A percentile compares a stretch with the other conserved stretches of the same genome.
phyloP scores from a whole-genome alignment of 2,113 vertebrate genomes.

The Protobothrops mucrosquamatus region DNA sequence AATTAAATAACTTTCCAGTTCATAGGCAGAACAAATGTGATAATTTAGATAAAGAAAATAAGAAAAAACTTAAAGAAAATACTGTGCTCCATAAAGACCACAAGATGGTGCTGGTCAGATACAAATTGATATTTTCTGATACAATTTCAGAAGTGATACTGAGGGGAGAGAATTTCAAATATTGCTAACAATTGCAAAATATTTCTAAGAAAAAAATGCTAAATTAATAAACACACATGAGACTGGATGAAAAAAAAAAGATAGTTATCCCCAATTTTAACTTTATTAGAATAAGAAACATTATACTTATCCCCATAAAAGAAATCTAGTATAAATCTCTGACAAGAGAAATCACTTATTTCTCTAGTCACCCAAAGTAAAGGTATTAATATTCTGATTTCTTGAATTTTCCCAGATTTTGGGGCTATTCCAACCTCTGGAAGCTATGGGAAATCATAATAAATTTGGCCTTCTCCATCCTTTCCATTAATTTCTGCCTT shows the following conservation, averaged over 20 bases:
- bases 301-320: too few species aligned
- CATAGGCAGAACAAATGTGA: background rate
- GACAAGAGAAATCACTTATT: too few species aligned
- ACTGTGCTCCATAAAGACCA: background rate
- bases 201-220: background rate
- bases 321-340: too few species aligned
- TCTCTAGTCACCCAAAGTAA: too few species aligned
- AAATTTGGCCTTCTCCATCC: too few species aligned
- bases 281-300: background rate
- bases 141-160: background rate
- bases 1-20: background rate
- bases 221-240: background rate
- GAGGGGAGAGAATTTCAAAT: background rate
- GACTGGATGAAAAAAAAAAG: background rate
- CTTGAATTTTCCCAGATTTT: too few species aligned
- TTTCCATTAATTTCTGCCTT: too few species aligned
- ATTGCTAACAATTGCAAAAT: background rate
- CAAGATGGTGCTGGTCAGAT: background rate
- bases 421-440: too few species aligned
- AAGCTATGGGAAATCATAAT: too few species aligned
- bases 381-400: too few species aligned
- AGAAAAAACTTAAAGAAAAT: background rate
- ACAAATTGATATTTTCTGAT: background rate
- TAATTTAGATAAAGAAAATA: background rate
- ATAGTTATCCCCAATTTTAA: background rate